Evolutionary conservation across 2,797 vertebrate genomes (phyloP).

Genomic region (Aplochiton taeniatus): DNA sequence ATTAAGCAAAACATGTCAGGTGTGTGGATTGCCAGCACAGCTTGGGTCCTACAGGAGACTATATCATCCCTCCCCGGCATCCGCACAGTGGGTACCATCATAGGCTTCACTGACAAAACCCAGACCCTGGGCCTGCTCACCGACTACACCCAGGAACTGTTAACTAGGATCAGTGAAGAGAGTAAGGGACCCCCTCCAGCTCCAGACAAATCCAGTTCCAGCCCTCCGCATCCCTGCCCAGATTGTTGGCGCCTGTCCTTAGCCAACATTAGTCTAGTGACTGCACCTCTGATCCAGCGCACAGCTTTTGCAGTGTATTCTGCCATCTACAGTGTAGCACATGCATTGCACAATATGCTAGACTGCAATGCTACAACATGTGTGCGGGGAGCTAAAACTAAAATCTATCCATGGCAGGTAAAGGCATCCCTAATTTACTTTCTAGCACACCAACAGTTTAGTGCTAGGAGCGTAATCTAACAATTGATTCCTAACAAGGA

Average conservation of each 20-base stretch:
- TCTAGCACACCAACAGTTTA: neutral
- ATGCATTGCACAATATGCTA: slow-evolving; percentile 82
- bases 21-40: slow-evolving; percentile 87
- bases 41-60: slow-evolving; percentile 73
- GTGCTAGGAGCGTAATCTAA: neutral
- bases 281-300: slow-evolving; percentile 31
- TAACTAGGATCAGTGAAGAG: slow-evolving; percentile 60
- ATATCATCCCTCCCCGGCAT: slow-evolving; percentile 65
- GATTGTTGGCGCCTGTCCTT: slow-evolving; percentile 70
- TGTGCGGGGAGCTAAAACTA: slow-evolving; percentile 27
- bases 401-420: slow-evolving; percentile 86
- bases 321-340: slow-evolving; percentile 81
- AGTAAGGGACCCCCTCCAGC: neutral
- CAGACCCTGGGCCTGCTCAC: slow-evolving; percentile 60
- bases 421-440: neutral
- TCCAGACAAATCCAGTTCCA: too few relatives aligned
- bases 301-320: slow-evolving; percentile 76
- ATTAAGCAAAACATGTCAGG: slow-evolving; percentile 70
- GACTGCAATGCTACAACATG: slow-evolving; percentile 72
- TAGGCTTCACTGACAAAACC: slow-evolving; percentile 76
- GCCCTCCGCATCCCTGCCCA: slow-evolving; percentile 61
- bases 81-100: slow-evolving; percentile 77
- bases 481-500: neutral
- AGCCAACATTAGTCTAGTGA: slow-evolving; percentile 60
- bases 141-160: slow-evolving; percentile 62